Percentiles rank a stretch among this genome's conserved stretches.
These are phyloP conservation scores for Xylota segnis DNA, from an alignment of 2,888 invertebrate species.

Conservation along the genomic window DNA sequence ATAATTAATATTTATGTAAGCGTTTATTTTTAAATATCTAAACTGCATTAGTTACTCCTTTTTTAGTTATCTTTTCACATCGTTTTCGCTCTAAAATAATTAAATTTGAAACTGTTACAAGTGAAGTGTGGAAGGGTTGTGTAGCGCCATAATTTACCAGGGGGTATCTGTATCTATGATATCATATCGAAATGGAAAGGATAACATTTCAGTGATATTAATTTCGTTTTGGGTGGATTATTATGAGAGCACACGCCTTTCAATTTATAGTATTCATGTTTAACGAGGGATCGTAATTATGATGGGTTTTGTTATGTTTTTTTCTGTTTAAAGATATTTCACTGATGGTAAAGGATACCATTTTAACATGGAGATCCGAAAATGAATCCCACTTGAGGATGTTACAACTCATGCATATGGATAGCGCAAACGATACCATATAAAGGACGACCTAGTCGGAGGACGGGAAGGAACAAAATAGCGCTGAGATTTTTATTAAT, in stretches of 20 bases:
- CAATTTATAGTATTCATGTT: constrained; percentile 21
- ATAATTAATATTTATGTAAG: constrained; percentile 20
- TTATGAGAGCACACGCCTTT: background rate
- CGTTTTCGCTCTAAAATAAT: constrained; percentile 4
- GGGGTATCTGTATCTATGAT: background rate
- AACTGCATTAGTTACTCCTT: constrained; percentile 13
- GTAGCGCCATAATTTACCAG: background rate
- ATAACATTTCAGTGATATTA: constrained; percentile 20
- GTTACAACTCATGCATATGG: constrained; percentile 4
- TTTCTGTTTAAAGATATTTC: background rate
- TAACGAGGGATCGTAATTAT: constrained; percentile 1
- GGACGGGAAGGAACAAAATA: constrained; percentile 5
- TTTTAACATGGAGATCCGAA: background rate
- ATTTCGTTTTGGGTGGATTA: constrained; percentile 13
- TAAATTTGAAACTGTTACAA: constrained; percentile 7
- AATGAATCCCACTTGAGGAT: constrained; percentile 4
- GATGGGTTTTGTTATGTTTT: background rate
- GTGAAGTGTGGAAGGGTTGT: constrained; percentile 9
- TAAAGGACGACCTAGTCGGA: constrained; percentile 30
- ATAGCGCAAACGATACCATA: background rate
- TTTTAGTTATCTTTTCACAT: background rate
- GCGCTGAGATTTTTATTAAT: constrained; percentile 19
- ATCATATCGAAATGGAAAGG: constrained; percentile 16
- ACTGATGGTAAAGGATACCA: background rate
- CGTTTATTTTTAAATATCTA: constrained; percentile 36